Evolutionary conservation across 1,140 invertebrate genomes (phyloP).

Genomic region (Maniola jurtina): DNA sequence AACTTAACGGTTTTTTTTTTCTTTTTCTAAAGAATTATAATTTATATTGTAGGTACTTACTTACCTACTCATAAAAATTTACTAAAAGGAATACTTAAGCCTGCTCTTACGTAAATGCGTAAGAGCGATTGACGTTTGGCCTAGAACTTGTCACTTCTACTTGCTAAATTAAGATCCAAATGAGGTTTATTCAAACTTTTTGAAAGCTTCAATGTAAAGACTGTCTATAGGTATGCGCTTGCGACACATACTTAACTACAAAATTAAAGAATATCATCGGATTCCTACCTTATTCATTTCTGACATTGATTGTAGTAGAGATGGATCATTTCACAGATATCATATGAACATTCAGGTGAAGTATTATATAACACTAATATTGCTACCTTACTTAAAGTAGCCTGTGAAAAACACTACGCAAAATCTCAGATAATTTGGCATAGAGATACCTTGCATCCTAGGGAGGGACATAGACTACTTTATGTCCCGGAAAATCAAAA

Average conservation of each 20-base stretch:
- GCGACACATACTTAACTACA: not conserved
- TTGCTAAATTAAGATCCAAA: conserved; percentile 42
- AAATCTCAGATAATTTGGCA: not conserved
- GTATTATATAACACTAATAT: too few species aligned
- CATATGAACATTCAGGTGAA: too few species aligned
- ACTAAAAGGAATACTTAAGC: too few species aligned
- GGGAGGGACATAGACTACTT: too few species aligned
- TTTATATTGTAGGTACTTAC: too few species aligned
- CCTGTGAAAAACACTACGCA: too few species aligned
- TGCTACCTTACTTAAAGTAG: too few species aligned
- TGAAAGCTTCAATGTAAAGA: not conserved
- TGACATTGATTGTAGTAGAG: conserved; percentile 9
- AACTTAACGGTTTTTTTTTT: too few species aligned
- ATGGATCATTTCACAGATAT: too few species aligned
- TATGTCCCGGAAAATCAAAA: too few species aligned
- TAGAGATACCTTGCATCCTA: not conserved
- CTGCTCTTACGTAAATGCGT: not conserved
- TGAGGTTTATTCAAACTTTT: conserved; percentile 49
- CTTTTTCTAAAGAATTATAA: too few species aligned
- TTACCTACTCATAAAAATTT: too few species aligned
- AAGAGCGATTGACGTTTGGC: conserved; percentile 21
- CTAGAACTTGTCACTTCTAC: conserved; percentile 51
- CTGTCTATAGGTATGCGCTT: conserved; percentile 28
- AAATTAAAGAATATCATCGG: not conserved
- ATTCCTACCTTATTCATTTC: conserved; percentile 11